Evolutionary conservation across 2,888 invertebrate species (phyloP).

Genomic region (Cheilosia variabilis): DNA sequence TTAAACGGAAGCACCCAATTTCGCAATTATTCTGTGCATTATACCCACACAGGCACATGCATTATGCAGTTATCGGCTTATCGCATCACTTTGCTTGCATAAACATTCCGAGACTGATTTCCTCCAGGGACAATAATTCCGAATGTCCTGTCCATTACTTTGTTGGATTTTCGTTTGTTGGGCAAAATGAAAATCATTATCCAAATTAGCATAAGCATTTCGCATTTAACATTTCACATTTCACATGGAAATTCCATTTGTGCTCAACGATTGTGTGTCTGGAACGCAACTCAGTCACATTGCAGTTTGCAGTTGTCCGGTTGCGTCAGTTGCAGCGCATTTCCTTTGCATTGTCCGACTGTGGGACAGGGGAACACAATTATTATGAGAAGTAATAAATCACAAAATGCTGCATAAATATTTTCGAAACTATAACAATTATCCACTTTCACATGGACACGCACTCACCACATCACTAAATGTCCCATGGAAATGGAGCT

Average conservation of each 20-base stretch:
- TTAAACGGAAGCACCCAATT: slow-evolving; percentile 37
- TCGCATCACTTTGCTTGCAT: slow-evolving; percentile 41
- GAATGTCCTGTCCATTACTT: slow-evolving; percentile 41
- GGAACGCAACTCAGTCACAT: not conserved
- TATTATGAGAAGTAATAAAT: slow-evolving; percentile 47
- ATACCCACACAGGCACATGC: not conserved
- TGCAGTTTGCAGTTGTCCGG: slow-evolving; percentile 31
- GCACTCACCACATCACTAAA: slow-evolving; percentile 20
- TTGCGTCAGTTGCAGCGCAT: slow-evolving; percentile 33
- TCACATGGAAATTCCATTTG: slow-evolving; percentile 27
- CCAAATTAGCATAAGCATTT: slow-evolving; percentile 54
- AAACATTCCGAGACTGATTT: slow-evolving; percentile 37
- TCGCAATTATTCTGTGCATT: slow-evolving; percentile 35
- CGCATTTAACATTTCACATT: slow-evolving; percentile 40
- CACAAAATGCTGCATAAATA: slow-evolving; percentile 54
- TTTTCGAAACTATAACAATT: slow-evolving; percentile 43
- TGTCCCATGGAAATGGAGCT: not conserved
- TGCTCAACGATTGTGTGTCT: not conserved
- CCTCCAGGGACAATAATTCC: slow-evolving; percentile 28
- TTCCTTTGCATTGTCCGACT: slow-evolving; percentile 36
- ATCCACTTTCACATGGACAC: slow-evolving; percentile 35
- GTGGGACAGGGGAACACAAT: slow-evolving; percentile 7
- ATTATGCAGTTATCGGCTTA: slow-evolving; percentile 3
- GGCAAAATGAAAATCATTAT: slow-evolving; percentile 43
- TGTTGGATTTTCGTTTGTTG: slow-evolving; percentile 29